phyloP scores from a whole-genome alignment of 2,888 invertebrate species.

The Parapristionchus giblindavisi region DNA sequence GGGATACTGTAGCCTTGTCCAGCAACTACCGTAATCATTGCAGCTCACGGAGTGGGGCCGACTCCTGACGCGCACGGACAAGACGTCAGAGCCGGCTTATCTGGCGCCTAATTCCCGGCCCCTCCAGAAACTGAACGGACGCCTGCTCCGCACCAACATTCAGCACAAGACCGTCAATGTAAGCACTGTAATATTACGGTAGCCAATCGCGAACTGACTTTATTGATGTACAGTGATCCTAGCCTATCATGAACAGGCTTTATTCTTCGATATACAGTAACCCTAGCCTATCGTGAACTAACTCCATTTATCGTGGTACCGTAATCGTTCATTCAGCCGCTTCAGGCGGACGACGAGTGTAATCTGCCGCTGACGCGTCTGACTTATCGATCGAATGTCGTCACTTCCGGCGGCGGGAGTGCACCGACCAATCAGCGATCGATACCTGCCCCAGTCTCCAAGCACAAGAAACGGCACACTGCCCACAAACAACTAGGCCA shows the following conservation, averaged over 20 bases:
- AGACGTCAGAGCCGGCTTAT: constrained; percentile 45
- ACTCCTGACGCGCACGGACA: constrained; percentile 46
- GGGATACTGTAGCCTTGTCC: too few relatives aligned
- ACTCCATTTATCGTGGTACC: background rate
- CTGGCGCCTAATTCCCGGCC: constrained; percentile 93
- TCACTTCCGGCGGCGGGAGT: background rate
- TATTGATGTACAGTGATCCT: background rate
- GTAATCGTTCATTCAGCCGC: background rate
- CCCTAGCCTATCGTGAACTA: background rate
- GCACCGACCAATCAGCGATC: background rate
- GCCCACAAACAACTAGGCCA: constrained; percentile 23
- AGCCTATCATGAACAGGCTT: background rate
- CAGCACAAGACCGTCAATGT: constrained; percentile 78
- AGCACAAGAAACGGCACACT: constrained; percentile 29
- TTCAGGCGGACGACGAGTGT: constrained; percentile 22
- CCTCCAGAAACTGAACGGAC: constrained; percentile 88
- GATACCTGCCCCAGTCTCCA: constrained; percentile 6
- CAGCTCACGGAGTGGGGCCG: constrained; percentile 57
- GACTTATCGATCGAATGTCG: constrained; percentile 15
- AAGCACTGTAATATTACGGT: background rate
- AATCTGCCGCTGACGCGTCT: constrained; percentile 17
- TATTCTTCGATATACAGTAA: background rate
- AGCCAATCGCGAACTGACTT: background rate
- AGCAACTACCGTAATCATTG: too few relatives aligned
- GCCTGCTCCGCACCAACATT: constrained; percentile 93